phyloP scores from a whole-genome alignment of 2,797 vertebrate genomes.

The Acrossocheilus fasciatus region DNA sequence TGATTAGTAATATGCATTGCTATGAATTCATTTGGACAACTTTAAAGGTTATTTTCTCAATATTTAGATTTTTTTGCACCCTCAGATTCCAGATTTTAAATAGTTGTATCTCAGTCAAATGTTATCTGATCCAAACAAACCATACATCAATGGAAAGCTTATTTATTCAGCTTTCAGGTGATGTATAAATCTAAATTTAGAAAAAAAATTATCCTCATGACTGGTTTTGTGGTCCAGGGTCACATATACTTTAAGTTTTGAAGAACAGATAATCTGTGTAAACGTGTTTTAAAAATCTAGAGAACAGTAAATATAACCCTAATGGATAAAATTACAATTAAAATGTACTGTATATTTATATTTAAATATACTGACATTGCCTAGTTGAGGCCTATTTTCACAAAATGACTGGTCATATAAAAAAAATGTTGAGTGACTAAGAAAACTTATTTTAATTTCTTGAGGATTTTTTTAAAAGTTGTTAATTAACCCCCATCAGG shows the following conservation, averaged over 20 bases:
- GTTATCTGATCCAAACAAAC: too few species aligned
- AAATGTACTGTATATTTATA: not conserved
- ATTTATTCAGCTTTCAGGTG: too few species aligned
- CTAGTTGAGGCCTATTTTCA: not conserved
- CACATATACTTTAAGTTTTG: not conserved
- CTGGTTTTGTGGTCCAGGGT: too few species aligned
- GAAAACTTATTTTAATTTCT: not conserved
- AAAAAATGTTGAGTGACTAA: not conserved
- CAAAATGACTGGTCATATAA: not conserved
- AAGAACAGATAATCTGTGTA: not conserved
- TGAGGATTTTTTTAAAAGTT: not conserved
- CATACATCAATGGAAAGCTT: too few species aligned
- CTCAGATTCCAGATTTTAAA: too few species aligned
- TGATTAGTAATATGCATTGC: too few species aligned
- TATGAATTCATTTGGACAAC: too few species aligned
- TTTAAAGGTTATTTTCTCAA: too few species aligned
- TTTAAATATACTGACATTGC: not conserved
- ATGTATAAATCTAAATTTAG: too few species aligned
- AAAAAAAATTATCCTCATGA: too few species aligned
- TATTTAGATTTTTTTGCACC: too few species aligned
- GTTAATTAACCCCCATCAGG: not conserved
- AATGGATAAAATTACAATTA: not conserved
- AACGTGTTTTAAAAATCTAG: not conserved
- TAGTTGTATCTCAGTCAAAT: too few species aligned
- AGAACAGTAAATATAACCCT: not conserved